Evolutionary conservation across 1,140 invertebrate genomes (phyloP).

Genomic region (Hyphantria cunea): DNA sequence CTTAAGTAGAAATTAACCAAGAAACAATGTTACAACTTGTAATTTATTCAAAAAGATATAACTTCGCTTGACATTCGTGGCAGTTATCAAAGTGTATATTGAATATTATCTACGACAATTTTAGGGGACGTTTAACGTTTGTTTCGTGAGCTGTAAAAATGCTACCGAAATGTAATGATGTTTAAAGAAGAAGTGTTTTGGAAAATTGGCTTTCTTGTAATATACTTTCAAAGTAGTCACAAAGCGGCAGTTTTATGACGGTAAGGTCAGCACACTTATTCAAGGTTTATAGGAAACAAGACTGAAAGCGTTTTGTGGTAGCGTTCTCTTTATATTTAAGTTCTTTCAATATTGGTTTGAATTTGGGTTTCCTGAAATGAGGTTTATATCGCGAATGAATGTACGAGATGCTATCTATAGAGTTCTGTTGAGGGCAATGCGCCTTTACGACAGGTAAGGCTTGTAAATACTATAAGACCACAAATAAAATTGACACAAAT

Average conservation of each 20-base stretch:
- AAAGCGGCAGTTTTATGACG: constrained; percentile 32
- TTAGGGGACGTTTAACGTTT: constrained; percentile 1
- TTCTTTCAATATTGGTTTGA: constrained; percentile 28
- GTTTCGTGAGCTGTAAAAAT: constrained; percentile 10
- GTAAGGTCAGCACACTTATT: constrained; percentile 40
- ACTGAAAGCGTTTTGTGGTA: constrained; percentile 22
- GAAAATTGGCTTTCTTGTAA: constrained; percentile 16
- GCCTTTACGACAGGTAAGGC: no score
- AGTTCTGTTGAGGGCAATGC: no score
- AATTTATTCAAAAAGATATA: no score
- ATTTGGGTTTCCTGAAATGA: constrained; percentile 21
- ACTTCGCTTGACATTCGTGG: no score
- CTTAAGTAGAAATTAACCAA: no score
- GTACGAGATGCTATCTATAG: no score
- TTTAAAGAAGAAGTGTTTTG: constrained; percentile 11
- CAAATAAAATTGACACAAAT: no score
- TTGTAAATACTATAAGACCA: no score
- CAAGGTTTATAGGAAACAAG: constrained; percentile 43
- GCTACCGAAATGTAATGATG: constrained; percentile 1
- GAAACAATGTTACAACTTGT: no score
- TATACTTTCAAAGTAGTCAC: constrained; percentile 25
- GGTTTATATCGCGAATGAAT: constrained; percentile 31
- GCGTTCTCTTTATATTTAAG: constrained; percentile 28
- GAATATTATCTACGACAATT: constrained; percentile 13
- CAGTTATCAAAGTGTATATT: background rate